Conservation (phyloP, 1,140 invertebrate genomes). For the Onthophagus taurus region DNA sequence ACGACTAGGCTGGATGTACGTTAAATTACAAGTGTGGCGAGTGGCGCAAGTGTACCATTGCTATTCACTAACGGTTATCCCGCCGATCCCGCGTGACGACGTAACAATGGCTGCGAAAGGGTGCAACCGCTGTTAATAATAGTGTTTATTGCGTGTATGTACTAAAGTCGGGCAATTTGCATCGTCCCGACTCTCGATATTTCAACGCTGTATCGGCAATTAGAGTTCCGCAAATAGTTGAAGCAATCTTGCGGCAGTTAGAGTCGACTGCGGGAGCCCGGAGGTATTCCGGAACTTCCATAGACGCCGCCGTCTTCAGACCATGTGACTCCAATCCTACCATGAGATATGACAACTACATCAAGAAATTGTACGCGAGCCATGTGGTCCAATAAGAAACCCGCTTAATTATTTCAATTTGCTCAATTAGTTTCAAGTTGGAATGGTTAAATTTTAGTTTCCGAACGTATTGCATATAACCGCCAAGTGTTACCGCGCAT, state of each 20-base stretch:
- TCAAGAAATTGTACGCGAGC: constrained; percentile 7
- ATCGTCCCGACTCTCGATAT: constrained; percentile 32
- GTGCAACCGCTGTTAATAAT: constrained; percentile 32
- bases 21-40: too few species aligned
- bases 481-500: too few species aligned
- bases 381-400: constrained; percentile 10
- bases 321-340: constrained; percentile 11
- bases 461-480: too few species aligned
- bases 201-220: constrained; percentile 31
- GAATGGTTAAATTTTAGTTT: constrained; percentile 14
- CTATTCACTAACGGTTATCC: constrained; percentile 12
- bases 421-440: constrained; percentile 13
- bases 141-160: constrained; percentile 33
- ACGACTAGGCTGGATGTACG: too few species aligned
- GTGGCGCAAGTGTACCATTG: constrained; percentile 5
- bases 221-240: constrained; percentile 30
- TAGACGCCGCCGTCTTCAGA: neutral
- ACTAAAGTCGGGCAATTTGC: constrained; percentile 31
- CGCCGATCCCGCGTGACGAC: constrained; percentile 8
- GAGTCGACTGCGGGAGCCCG: constrained; percentile 4
- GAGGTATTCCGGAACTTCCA: constrained; percentile 8
- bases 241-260: constrained; percentile 20
- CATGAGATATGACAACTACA: constrained; percentile 12
- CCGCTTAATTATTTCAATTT: constrained; percentile 8
- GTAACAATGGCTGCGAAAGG: constrained; percentile 14